Percentiles rank a stretch among this genome's conserved stretches.
phyloP scores from a whole-genome alignment of 92 coral and sea anemone genomes.

The Isaurus tuberculatus region DNA sequence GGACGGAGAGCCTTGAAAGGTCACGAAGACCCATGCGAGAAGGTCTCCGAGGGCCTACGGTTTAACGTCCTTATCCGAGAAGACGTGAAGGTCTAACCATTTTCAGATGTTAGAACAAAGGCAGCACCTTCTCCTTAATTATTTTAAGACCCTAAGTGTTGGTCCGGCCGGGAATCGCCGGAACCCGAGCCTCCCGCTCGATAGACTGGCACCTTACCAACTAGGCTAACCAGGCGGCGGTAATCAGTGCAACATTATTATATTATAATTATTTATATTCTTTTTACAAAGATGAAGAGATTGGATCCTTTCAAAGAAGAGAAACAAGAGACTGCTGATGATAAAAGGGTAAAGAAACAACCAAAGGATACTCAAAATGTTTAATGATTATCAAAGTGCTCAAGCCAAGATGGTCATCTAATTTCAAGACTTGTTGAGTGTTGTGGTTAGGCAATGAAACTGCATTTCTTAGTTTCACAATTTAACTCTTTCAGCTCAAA shows the following conservation, averaged over 20 bases:
- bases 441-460: neutral
- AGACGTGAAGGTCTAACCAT: too few relatives aligned
- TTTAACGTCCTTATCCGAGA: too few relatives aligned
- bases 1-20: too few relatives aligned
- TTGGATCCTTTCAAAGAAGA: conserved; percentile 72
- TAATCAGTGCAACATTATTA: neutral
- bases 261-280: neutral
- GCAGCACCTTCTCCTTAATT: too few relatives aligned
- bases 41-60: too few relatives aligned
- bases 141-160: too few relatives aligned
- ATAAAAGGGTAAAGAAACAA: neutral
- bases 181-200: too few relatives aligned
- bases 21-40: too few relatives aligned
- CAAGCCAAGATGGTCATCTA: neutral
- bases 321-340: conserved; percentile 34
- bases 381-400: neutral
- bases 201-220: too few relatives aligned
- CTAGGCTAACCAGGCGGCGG: too few relatives aligned
- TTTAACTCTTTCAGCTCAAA: neutral
- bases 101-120: too few relatives aligned
- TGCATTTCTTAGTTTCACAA: neutral
- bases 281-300: conserved; percentile 38
- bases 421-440: neutral
- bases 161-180: too few relatives aligned
- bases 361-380: neutral